Conservation (phyloP, 35 echinoderm and acorn worm genomes). For the Ophiothrix spiculata region DNA sequence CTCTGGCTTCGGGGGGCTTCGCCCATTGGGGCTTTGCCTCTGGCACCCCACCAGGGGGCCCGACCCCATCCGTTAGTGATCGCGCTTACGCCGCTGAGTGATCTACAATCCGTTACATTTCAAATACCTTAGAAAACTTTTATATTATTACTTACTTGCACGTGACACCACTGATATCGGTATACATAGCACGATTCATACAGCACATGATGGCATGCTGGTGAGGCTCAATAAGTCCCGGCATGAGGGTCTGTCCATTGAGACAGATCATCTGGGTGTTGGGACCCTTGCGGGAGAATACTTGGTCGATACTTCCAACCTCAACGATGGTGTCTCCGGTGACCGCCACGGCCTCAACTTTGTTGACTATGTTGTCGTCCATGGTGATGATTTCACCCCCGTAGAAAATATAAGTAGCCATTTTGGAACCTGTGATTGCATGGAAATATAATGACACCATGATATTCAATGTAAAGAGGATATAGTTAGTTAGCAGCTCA, state of each 20-base stretch:
- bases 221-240: slow-evolving; percentile 54
- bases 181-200: background rate
- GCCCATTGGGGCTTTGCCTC: no score
- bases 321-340: slow-evolving; percentile 28
- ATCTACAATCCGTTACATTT: no score
- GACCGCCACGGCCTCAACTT: slow-evolving; percentile 30
- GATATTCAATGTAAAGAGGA: no score
- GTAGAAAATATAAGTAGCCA: slow-evolving; percentile 39
- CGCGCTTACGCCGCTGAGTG: no score
- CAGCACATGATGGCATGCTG: slow-evolving; percentile 39
- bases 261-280: slow-evolving; percentile 32
- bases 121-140: no score
- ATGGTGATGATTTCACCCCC: slow-evolving; percentile 53
- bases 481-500: no score
- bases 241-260: slow-evolving; percentile 46
- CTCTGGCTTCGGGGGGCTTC: no score
- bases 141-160: slow-evolving; percentile 32
- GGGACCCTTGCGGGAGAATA: slow-evolving; percentile 21
- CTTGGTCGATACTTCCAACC: slow-evolving; percentile 19
- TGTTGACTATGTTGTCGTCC: slow-evolving; percentile 12
- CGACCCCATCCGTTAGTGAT: no score
- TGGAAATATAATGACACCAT: no score
- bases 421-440: no score
- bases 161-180: slow-evolving; percentile 20
- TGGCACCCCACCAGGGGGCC: no score